Percentiles rank a stretch among this genome's conserved stretches.
Evolutionary conservation across 2,113 vertebrate species (phyloP).

Genomic region (Oncorhynchus kisutch): DNA sequence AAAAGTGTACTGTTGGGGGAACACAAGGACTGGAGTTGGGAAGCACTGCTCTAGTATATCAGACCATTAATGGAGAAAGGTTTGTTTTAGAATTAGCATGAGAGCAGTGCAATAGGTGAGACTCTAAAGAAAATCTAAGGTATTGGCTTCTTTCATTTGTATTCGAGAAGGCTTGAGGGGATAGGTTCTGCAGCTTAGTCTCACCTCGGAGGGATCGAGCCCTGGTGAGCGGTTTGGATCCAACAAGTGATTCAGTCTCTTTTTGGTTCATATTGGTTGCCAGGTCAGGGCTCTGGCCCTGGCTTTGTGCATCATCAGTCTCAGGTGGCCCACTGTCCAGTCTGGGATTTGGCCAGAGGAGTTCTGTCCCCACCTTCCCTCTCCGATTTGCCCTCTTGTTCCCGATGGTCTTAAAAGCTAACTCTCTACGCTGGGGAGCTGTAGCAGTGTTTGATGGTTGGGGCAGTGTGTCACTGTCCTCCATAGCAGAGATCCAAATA

Average conservation of each 20-base stretch:
- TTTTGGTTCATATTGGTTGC: conserved; percentile 26
- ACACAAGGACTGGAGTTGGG: too few species aligned
- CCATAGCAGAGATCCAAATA: conserved; percentile 21
- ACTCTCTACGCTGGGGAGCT: conserved; percentile 35
- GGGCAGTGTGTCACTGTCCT: conserved; percentile 31
- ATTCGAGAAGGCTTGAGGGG: neutral
- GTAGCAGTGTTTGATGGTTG: conserved; percentile 8
- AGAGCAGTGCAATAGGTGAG: too few species aligned
- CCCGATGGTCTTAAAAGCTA: conserved; percentile 47
- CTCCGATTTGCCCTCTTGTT: conserved; percentile 54
- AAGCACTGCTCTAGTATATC: too few species aligned
- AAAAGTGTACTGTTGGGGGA: too few species aligned
- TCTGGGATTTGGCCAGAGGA: conserved; percentile 25
- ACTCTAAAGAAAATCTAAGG: too few species aligned
- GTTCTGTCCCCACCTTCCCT: conserved; percentile 37
- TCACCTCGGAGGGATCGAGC: conserved; percentile 55
- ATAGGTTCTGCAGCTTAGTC: conserved; percentile 5
- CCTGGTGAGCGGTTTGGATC: conserved; percentile 29
- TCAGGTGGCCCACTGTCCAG: conserved; percentile 30
- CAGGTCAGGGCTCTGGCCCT: conserved; percentile 36
- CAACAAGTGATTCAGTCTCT: conserved; percentile 24
- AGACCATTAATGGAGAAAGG: too few species aligned
- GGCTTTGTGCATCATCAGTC: conserved; percentile 37
- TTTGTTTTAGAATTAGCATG: too few species aligned
- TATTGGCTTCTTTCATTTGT: neutral